Conservation (phyloP, 2,113 vertebrate genomes). For the Gopherus flavomarginatus region DNA sequence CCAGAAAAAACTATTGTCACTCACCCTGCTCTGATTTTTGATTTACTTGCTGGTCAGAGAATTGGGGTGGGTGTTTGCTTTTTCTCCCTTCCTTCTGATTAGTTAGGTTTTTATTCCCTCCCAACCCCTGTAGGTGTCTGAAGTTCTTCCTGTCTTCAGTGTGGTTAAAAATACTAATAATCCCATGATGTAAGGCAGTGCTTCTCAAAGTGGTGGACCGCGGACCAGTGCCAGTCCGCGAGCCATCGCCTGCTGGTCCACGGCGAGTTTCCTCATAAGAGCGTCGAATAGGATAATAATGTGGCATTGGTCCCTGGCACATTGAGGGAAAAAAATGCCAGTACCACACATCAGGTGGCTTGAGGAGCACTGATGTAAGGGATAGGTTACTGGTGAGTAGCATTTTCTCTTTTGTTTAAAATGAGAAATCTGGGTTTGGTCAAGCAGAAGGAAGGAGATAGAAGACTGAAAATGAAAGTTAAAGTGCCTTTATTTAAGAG, state of each 20-base stretch:
- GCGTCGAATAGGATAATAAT: no score
- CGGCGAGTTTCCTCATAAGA: no score
- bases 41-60: not conserved
- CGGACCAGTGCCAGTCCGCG: no score
- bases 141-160: not conserved
- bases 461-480: not conserved
- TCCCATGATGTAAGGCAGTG: constrained; percentile 29
- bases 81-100: not conserved
- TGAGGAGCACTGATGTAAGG: constrained; percentile 25
- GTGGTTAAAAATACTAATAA: not conserved
- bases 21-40: not conserved
- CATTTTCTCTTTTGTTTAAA: not conserved
- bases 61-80: not conserved
- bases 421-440: not conserved
- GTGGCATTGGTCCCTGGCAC: no score
- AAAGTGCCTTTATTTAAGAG: not conserved
- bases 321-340: no score
- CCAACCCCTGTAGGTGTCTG: not conserved
- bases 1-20: constrained; percentile 8
- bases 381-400: constrained; percentile 28
- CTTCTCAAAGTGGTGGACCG: no score
- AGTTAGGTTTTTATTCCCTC: not conserved
- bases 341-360: no score
- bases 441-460: not conserved
- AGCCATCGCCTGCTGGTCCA: no score